A percentile compares a stretch with the other conserved stretches of the same genome.
Evolutionary conservation across 2,797 vertebrate species (phyloP).

Genomic region (Amblyraja radiata): DNA sequence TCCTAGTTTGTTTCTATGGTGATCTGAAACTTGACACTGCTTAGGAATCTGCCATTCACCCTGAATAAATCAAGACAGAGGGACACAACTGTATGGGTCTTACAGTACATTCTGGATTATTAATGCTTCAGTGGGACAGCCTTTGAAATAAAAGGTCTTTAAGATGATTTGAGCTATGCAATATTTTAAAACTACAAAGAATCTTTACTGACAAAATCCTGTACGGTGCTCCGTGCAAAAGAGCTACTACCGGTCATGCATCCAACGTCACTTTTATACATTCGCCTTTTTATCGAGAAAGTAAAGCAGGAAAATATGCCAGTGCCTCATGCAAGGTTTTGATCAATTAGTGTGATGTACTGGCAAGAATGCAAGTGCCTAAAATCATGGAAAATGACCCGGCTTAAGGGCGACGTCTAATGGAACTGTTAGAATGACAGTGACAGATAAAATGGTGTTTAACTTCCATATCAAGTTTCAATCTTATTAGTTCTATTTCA

Average conservation of each 20-base stretch:
- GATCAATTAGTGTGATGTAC: constrained; percentile 28
- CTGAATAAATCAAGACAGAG: constrained; percentile 58
- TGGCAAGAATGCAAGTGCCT: constrained; percentile 2
- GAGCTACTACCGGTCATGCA: constrained; percentile 6
- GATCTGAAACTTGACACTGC: constrained; percentile 90
- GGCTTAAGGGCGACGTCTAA: constrained; percentile 12
- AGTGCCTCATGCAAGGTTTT: neutral
- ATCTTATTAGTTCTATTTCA: constrained; percentile 29
- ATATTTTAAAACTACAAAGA: constrained; percentile 35
- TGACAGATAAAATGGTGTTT: constrained; percentile 36
- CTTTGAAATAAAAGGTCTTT: constrained; percentile 37
- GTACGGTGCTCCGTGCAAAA: neutral
- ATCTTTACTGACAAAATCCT: constrained; percentile 12
- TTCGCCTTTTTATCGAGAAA: neutral
- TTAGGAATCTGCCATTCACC: constrained; percentile 87
- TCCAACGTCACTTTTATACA: neutral
- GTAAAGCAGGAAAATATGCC: neutral
- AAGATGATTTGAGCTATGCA: constrained; percentile 6
- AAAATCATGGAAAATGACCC: constrained; percentile 36
- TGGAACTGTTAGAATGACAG: constrained; percentile 35
- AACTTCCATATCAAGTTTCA: constrained; percentile 28
- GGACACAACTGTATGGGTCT: constrained; percentile 49
- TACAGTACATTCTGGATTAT: constrained; percentile 41
- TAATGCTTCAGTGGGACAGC: constrained; percentile 26
- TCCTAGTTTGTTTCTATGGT: constrained; percentile 94